Evolutionary conservation across 2,888 invertebrate species (phyloP).

Genomic region (Eupeodes latifasciatus): DNA sequence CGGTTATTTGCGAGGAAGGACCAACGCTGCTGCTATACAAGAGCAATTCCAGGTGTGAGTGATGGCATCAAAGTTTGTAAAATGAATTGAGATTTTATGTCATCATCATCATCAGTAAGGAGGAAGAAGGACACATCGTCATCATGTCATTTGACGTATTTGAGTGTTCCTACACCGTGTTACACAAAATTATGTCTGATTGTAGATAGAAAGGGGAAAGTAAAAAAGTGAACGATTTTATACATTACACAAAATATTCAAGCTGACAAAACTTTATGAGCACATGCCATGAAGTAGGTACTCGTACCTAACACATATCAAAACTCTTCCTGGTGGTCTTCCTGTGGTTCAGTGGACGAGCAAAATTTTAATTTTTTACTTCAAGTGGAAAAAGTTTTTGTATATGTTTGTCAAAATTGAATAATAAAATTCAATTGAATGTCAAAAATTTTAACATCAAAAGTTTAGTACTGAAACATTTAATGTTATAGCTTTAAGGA

Average conservation of each 20-base stretch:
- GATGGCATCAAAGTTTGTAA: conserved; percentile 60
- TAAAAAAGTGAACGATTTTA: conserved; percentile 43
- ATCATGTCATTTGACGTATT: conserved; percentile 9
- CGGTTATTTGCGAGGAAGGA: background rate
- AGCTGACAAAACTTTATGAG: background rate
- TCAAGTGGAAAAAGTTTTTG: background rate
- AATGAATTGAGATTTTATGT: conserved; percentile 67
- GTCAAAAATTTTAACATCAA: too few species aligned
- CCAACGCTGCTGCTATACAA: background rate
- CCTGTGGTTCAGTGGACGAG: background rate
- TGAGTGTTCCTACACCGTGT: conserved; percentile 37
- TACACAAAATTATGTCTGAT: conserved; percentile 61
- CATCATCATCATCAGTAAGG: background rate
- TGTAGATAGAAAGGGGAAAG: conserved; percentile 4
- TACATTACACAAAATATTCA: conserved; percentile 40
- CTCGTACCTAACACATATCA: background rate
- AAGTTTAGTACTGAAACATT: too few species aligned
- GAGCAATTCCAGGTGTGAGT: conserved; percentile 23
- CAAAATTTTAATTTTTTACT: background rate
- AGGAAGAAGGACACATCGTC: background rate
- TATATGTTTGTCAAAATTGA: background rate
- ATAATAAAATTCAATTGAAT: too few species aligned
- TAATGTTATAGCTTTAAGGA: too few species aligned
- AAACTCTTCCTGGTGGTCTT: background rate
- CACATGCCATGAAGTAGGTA: background rate